Evolutionary conservation across 2,888 invertebrate species (phyloP).

Genomic region (Xestoiulus laeticollis): DNA sequence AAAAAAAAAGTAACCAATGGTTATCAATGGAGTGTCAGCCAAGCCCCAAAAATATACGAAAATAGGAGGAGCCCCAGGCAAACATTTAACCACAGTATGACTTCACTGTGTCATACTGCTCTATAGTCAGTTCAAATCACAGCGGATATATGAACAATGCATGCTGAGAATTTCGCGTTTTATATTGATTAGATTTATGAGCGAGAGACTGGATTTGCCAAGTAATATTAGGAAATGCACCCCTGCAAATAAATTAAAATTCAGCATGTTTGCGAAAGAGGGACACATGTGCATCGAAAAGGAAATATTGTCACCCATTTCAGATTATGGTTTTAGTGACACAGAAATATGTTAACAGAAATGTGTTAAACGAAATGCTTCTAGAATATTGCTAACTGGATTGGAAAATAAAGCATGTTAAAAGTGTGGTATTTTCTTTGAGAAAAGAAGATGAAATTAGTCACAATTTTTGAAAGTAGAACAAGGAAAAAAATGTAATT

Average conservation of each 20-base stretch:
- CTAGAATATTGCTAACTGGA: too few relatives aligned
- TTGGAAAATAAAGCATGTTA: too few relatives aligned
- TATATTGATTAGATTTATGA: background rate
- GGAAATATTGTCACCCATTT: background rate
- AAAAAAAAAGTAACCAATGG: background rate
- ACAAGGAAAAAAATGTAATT: too few relatives aligned
- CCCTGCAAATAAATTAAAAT: background rate
- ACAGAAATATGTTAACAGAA: background rate
- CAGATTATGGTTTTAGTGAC: background rate
- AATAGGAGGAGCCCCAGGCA: background rate
- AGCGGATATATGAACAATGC: background rate
- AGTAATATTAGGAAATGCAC: background rate
- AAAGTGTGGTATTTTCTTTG: too few relatives aligned
- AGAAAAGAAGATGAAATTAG: too few relatives aligned
- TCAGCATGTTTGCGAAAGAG: background rate
- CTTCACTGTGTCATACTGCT: constrained; percentile 3
- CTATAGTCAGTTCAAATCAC: background rate
- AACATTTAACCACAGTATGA: too few relatives aligned
- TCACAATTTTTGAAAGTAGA: too few relatives aligned
- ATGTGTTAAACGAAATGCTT: background rate
- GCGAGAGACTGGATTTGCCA: background rate
- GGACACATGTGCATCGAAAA: background rate
- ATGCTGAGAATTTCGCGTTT: background rate
- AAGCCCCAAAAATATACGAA: constrained; percentile 3
- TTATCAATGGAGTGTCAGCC: constrained; percentile 5